Percentiles rank a stretch among this genome's conserved stretches.
phyloP scores from a whole-genome alignment of 2,888 invertebrate genomes.

The Callimorpha dominula region DNA sequence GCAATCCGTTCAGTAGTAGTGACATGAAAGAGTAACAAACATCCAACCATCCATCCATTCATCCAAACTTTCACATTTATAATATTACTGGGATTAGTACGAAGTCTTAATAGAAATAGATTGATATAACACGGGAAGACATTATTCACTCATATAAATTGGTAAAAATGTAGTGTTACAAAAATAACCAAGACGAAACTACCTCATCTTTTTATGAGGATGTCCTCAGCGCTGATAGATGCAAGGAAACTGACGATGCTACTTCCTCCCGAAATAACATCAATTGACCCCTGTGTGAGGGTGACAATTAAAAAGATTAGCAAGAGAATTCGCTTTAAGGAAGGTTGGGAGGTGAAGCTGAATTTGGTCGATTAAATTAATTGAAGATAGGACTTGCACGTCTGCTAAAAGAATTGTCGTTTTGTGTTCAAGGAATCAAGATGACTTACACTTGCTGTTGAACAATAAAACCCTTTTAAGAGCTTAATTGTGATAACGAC shows the following conservation, averaged over 20 bases:
- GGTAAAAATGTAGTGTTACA: background rate
- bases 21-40: no score
- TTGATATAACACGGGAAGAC: background rate
- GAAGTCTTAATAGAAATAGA: background rate
- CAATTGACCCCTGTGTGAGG: slow-evolving; percentile 9
- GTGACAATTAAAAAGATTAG: slow-evolving; percentile 8
- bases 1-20: no score
- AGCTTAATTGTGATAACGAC: no score
- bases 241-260: background rate
- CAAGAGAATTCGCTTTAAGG: background rate
- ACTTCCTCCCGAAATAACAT: slow-evolving; percentile 8
- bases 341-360: background rate
- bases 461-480: no score
- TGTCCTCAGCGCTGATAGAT: slow-evolving; percentile 8
- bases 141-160: background rate
- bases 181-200: background rate
- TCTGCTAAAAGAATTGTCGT: background rate
- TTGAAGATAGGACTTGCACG: background rate
- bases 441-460: background rate
- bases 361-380: background rate
- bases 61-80: background rate
- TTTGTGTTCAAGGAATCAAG: background rate
- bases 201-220: slow-evolving; percentile 7
- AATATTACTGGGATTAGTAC: background rate
- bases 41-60: no score